Evolutionary conservation across 2,888 invertebrate genomes (phyloP).

Genomic region (Drosophila macrospina): DNA sequence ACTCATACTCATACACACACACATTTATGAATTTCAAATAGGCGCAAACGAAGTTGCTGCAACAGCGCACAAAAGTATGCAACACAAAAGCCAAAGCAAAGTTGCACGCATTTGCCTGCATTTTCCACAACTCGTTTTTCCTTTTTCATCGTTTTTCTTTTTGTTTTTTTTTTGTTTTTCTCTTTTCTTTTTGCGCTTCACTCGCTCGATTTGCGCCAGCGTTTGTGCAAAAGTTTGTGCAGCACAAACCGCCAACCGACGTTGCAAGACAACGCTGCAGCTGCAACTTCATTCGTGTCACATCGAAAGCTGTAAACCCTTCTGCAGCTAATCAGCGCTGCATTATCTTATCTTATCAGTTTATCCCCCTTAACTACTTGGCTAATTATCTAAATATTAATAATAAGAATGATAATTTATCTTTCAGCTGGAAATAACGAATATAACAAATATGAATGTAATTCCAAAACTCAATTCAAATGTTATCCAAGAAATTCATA

Average conservation of each 20-base stretch:
- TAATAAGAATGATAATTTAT: too few relatives aligned
- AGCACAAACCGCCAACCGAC: constrained; percentile 32
- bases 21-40: constrained; percentile 76
- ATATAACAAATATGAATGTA: too few relatives aligned
- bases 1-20: constrained; percentile 13
- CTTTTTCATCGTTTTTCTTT: not conserved
- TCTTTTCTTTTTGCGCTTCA: constrained; percentile 34
- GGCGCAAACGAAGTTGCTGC: constrained; percentile 69
- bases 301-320: constrained; percentile 49
- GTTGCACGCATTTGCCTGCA: constrained; percentile 45
- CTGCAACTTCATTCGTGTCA: constrained; percentile 25
- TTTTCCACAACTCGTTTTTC: constrained; percentile 27
- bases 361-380: too few relatives aligned
- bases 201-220: constrained; percentile 58
- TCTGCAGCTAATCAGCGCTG: not conserved
- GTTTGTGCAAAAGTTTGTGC: constrained; percentile 58
- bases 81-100: constrained; percentile 68
- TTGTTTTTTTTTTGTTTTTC: too few relatives aligned
- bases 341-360: too few relatives aligned
- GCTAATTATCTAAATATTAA: too few relatives aligned
- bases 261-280: constrained; percentile 32
- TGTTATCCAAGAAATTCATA: too few relatives aligned
- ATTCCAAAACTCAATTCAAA: too few relatives aligned
- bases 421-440: too few relatives aligned
- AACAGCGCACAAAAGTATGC: constrained; percentile 55